These are phyloP conservation scores for Hemistola chrysoprasaria DNA, from an alignment of 2,888 invertebrate species.

Conservation along the genomic window DNA sequence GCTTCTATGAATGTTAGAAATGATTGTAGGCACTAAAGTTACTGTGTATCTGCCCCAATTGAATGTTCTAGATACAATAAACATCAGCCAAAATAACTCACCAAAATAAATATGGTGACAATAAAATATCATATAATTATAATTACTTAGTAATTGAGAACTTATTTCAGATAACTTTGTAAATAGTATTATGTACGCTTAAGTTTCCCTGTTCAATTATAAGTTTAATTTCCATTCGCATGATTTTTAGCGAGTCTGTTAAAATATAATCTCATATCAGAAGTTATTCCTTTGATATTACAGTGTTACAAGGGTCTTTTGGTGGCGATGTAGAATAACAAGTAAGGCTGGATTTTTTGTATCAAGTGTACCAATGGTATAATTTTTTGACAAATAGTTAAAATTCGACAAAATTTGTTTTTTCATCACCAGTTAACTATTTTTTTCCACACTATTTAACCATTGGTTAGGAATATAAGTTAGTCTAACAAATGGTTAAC, in stretches of 20 bases:
- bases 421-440: no score
- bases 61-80: not conserved
- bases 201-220: no score
- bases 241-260: constrained; percentile 28
- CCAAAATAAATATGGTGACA: constrained; percentile 75
- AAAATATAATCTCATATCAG: constrained; percentile 59
- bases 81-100: constrained; percentile 40
- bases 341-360: no score
- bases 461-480: no score
- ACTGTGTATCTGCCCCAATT: constrained; percentile 4
- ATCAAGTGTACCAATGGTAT: no score
- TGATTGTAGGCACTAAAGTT: constrained; percentile 6
- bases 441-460: no score
- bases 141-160: constrained; percentile 59
- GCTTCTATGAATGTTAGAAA: constrained; percentile 14
- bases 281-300: constrained; percentile 45
- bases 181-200: no score
- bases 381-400: no score
- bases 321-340: constrained; percentile 43
- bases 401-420: no score
- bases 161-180: constrained; percentile 53
- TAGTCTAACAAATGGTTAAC: no score
- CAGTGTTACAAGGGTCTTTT: no score
- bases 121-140: constrained; percentile 79
- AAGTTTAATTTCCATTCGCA: no score